Conservation (phyloP, 2,113 vertebrate genomes). For the Varanus salvator region DNA sequence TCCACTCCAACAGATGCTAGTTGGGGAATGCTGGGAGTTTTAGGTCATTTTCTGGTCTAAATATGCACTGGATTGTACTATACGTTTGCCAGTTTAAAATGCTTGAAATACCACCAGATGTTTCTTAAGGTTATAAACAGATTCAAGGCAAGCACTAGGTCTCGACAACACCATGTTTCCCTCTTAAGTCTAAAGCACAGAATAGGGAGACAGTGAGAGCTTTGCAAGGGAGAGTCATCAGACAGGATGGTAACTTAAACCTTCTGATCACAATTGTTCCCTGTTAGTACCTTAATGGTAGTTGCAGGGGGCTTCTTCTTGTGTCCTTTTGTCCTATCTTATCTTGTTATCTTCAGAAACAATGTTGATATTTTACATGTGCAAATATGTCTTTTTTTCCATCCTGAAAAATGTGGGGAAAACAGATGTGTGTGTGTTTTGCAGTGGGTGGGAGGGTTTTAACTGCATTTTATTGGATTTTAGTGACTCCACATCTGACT, state of each 20-base stretch:
- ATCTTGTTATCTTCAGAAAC: neutral
- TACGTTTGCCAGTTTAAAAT: conserved; percentile 12
- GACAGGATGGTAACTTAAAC: neutral
- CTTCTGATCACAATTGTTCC: neutral
- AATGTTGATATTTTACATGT: neutral
- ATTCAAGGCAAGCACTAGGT: neutral
- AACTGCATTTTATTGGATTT: too few species aligned
- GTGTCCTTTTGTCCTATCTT: neutral
- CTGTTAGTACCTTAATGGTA: neutral
- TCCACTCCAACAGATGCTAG: neutral
- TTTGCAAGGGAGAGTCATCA: neutral
- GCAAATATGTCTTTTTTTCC: neutral
- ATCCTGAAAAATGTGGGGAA: neutral
- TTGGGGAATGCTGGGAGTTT: too few species aligned
- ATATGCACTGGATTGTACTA: too few species aligned
- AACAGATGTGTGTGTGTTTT: neutral
- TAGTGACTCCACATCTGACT: too few species aligned
- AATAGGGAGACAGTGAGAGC: neutral
- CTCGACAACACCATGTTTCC: neutral
- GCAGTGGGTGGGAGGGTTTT: too few species aligned
- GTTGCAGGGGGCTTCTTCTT: neutral
- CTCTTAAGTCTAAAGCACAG: neutral
- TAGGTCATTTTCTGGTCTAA: too few species aligned
- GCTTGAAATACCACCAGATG: neutral
- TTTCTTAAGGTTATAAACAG: neutral